Base-by-base conservation (phyloP, 1,140 invertebrate species). In the Drosophila willistoni region DNA sequence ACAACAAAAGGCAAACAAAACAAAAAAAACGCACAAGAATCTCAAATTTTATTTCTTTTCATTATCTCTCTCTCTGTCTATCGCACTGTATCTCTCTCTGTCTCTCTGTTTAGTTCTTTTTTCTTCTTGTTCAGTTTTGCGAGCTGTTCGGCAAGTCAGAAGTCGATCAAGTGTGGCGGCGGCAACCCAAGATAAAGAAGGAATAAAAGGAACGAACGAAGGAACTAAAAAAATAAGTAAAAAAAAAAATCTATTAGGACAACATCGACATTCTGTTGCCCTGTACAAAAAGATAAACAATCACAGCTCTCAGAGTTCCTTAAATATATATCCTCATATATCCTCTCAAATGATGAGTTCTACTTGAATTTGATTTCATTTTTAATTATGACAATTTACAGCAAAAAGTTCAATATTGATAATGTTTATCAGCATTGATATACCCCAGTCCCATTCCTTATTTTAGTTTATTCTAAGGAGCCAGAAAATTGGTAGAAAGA, bases 131-230 rank as follows among this genome's bases (percentile, higher is more conserved):
- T 22, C 44, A 51, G 44, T 51, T 51, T 51, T 19, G 44, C 44
- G 42, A 81, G 81, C 71, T 84, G 73, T 51, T 51, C 69, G 57
- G 69, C 72, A 79, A 86, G 83, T 86, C 83, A 86, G 76, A 86
- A 86, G 83, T 87, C 83, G 83, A 86, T 86, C 79, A 77, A 87
- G 83, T 82, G 83, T 84, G 69, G 72, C 57, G 68, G 71, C 64
- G 70, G 34, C 36, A 22, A 39, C 19, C 34, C 14, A 61, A 61
- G 33, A 61, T 39, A 61, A 42, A 61, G 7, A 14, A 60, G 6
- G 6, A 60, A 14, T 36, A 61, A 12, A 57, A 34, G 29, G n/a
- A 57, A 57, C 1, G 14, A 14, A 25, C 9, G 7, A 54, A 25
- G 2, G 9, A 57, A 34, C 29, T 2, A 47, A 33, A 47, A 64